A percentile compares a stretch with the other conserved stretches of the same genome.
phyloP scores from a whole-genome alignment of 2,888 invertebrate species.

The Spisula subtruncata region DNA sequence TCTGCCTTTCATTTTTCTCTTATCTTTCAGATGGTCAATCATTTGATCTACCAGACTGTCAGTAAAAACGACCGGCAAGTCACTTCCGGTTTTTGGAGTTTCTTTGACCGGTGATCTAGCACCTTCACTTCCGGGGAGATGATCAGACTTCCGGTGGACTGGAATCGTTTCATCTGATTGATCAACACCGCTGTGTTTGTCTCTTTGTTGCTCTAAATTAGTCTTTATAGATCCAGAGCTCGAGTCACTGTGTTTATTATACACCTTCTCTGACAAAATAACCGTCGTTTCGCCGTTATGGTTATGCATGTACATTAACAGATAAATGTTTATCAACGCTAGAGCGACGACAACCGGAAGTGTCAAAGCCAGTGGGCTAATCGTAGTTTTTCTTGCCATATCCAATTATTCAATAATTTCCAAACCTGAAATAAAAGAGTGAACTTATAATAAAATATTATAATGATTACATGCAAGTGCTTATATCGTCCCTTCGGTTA shows the following conservation, averaged over 20 bases:
- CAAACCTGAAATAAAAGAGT: background rate
- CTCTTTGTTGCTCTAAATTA: background rate
- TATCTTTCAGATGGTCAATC: slow-evolving; percentile 33
- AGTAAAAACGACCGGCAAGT: slow-evolving; percentile 3
- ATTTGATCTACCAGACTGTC: slow-evolving; percentile 42
- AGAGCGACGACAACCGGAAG: slow-evolving; percentile 41
- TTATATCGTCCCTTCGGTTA: too few species aligned
- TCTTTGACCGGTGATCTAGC: background rate
- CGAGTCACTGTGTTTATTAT: slow-evolving; percentile 46
- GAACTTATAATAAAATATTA: too few species aligned
- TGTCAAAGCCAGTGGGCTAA: background rate
- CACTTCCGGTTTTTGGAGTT: background rate
- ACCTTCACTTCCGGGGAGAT: slow-evolving; percentile 15
- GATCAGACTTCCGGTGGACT: background rate
- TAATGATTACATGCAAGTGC: too few species aligned
- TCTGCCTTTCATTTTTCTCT: background rate
- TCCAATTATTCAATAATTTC: background rate
- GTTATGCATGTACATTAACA: slow-evolving; percentile 29
- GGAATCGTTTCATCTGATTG: background rate
- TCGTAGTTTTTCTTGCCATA: background rate
- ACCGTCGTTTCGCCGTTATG: slow-evolving; percentile 25
- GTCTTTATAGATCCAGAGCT: slow-evolving; percentile 1
- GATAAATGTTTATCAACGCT: slow-evolving; percentile 36
- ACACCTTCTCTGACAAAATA: slow-evolving; percentile 42
- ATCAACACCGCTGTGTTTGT: background rate